Base-by-base conservation (phyloP, 2,888 invertebrate genomes). In the Chouioia cunea region DNA sequence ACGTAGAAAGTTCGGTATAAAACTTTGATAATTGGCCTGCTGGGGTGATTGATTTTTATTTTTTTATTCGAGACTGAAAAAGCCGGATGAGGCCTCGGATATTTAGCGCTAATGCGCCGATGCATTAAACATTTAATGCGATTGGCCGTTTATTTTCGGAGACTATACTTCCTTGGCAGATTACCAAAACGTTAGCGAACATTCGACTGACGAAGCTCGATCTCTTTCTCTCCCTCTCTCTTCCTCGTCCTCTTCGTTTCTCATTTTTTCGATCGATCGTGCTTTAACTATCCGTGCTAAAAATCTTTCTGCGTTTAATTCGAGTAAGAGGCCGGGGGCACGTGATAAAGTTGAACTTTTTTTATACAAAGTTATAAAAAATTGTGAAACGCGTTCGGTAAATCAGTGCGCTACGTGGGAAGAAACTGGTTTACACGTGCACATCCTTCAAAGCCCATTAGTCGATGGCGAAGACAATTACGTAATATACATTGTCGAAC, bases 381-480 rank as follows among this genome's bases (percentile, higher is more conserved):
- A n/a, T n/a, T n/a, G n/a, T n/a, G n/a, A 60, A 60, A 46, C 4
- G 27, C 44, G 54, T 3, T n/a, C 46, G 23, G 22, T 46, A 59
- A 66, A 36, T 47, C 46, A 46, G 4, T 1, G 36, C 20, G 44
- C 2, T 16, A 12, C 14, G 58, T 23, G 27, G 59, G 59, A 60
- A 46, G 59, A 52, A 54, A 53, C 27, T 46, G 53, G 53, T 54
- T 67, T 67, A 18, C 53, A 14, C 23, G 18, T 16, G 20, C 43
- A 23, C 53, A 53, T 60, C 48, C 53, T 54, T 23, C 44, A 56
- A 57, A 53, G 54, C 59, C 63, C 70, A 76, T 76, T 76, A 78
- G 76, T 74, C 76, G 70, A 74, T 74, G 73, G 72, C 72, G 78
- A 78, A 76, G 76, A 76, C 74, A 76, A 78, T 75, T 78, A 77